Percentiles rank a stretch among this genome's conserved stretches.
Conservation (phyloP, 2,888 invertebrate genomes). For the Gymnocheta viridis region DNA sequence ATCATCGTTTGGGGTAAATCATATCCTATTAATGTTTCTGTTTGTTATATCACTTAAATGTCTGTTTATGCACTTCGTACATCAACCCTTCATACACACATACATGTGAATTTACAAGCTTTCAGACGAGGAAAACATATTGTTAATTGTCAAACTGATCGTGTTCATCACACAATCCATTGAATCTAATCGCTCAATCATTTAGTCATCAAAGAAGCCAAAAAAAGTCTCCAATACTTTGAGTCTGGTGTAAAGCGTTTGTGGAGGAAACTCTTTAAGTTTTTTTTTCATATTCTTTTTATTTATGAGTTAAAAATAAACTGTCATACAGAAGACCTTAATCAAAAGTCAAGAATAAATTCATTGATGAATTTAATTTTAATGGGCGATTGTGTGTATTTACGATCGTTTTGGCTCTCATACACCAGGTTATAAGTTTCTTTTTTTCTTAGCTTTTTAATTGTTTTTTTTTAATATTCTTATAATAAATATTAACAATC, state of each 20-base stretch:
- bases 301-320: slow-evolving; percentile 54
- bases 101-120: not conserved
- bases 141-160: slow-evolving; percentile 44
- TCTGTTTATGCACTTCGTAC: slow-evolving; percentile 21
- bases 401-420: slow-evolving; percentile 6
- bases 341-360: slow-evolving; percentile 78
- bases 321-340: slow-evolving; percentile 61
- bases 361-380: slow-evolving; percentile 74
- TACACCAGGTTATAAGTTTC: slow-evolving; percentile 40
- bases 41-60: slow-evolving; percentile 76
- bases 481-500: slow-evolving; percentile 40
- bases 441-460: slow-evolving; percentile 29
- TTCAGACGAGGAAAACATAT: not conserved
- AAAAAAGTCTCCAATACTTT: slow-evolving; percentile 22
- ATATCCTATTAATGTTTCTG: slow-evolving; percentile 69
- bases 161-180: slow-evolving; percentile 59
- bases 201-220: slow-evolving; percentile 52
- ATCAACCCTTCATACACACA: not conserved
- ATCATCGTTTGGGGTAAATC: not conserved
- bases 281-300: slow-evolving; percentile 22
- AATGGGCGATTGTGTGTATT: not conserved
- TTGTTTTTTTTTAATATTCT: slow-evolving; percentile 25
- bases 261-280: slow-evolving; percentile 16
- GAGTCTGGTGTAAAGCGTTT: not conserved
- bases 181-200: slow-evolving; percentile 38